Percentiles rank a stretch among this genome's conserved stretches.
phyloP scores from a whole-genome alignment of 2,888 invertebrate species.

The Labia minor region DNA sequence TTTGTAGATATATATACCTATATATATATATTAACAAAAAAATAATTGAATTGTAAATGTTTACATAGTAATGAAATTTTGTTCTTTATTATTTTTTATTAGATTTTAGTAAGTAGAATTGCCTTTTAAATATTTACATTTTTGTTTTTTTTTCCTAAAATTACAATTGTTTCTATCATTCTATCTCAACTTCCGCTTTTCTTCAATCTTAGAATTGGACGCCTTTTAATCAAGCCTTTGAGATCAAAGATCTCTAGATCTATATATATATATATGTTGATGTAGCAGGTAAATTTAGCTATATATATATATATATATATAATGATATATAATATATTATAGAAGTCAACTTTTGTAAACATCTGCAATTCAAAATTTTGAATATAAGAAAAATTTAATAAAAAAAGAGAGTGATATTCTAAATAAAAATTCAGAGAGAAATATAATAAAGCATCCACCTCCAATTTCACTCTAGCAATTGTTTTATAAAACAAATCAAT shows the following conservation, averaged over 20 bases:
- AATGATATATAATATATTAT: too few relatives aligned
- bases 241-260: neutral
- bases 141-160: neutral
- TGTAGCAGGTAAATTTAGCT: neutral
- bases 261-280: neutral
- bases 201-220: neutral
- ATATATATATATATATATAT: neutral
- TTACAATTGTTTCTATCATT: too few relatives aligned
- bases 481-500: neutral
- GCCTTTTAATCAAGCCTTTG: conserved; percentile 1
- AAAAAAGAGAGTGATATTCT: neutral
- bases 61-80: neutral
- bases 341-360: neutral
- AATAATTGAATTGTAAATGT: neutral
- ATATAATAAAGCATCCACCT: conserved; percentile 1
- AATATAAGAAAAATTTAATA: neutral
- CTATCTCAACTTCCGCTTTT: neutral
- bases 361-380: neutral
- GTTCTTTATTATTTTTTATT: neutral
- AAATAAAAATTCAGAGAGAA: too few relatives aligned
- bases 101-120: neutral
- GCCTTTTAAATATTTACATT: neutral
- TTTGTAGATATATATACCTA: too few relatives aligned
- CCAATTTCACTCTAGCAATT: neutral
- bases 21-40: neutral